Base-by-base conservation (phyloP, 2,113 vertebrate species). In the Smithornis capensis region DNA sequence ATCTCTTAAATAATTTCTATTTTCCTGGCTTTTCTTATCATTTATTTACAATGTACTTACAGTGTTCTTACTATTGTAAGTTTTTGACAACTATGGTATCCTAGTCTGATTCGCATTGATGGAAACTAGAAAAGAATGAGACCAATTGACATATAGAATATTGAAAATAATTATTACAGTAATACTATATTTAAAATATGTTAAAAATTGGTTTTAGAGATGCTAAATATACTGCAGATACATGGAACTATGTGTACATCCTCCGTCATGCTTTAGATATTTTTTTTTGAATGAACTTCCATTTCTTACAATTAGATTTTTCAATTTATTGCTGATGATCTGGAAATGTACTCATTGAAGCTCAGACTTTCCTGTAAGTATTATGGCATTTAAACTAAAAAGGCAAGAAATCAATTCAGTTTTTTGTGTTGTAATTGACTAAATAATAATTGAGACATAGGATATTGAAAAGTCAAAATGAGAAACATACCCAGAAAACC, bases 341-440 rank as follows among this genome's bases (percentile, higher is more conserved):
- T 90, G 44, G 65, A 96, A 95, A 84, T 82, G 27, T 29, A 86
- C 57, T 96, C 56, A 42, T 28, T 84, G 56, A 84, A 90, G 37
- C 44, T 81, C 82, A 57, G 45, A 37, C 29, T 83, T 29, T 83
- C 47, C n/a, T 88, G 52, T 22, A 35, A 60, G 62, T 83, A 44
- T 93, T 87, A 76, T 60, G 49, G 19, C 55, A 79, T 94, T 94
- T 96, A 84, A 94, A 92, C 65, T 68, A 92, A 93, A 87, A 90
- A 82, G 69, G 68, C 90, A 97, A 96, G 50, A 93, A 96, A 96
- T 96, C 90, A 75, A 87, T 95, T 90, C 53, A 40, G 73, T 87
- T 87, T 52, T 88, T 94, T 96, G 60, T 93, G 77, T 37, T 84
- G 38, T 42, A 93, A 81, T 83, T 83, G 92, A 88, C 60, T 68